Evolutionary conservation across 2,888 invertebrate species (phyloP).

Genomic region (Erebia aethiops): DNA sequence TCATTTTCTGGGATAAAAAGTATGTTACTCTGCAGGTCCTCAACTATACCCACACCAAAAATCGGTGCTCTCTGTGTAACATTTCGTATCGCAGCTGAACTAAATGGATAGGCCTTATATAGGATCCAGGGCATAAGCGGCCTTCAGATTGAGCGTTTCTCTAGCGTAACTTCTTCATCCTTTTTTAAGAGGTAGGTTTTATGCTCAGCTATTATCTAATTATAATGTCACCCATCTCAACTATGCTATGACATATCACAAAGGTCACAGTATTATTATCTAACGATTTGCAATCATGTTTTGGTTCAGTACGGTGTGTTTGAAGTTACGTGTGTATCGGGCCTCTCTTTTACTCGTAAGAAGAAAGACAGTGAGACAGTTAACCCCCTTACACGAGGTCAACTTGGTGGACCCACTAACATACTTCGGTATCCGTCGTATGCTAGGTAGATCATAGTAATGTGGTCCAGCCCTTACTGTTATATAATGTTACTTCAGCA

Average conservation of each 20-base stretch:
- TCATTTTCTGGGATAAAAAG: no score
- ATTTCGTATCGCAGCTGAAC: no score
- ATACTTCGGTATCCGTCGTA: slow-evolving; percentile 36
- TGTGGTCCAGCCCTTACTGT: slow-evolving; percentile 35
- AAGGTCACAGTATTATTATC: slow-evolving; percentile 74
- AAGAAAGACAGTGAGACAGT: slow-evolving; percentile 24
- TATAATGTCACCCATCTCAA: slow-evolving; percentile 26
- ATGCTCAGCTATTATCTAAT: slow-evolving; percentile 27
- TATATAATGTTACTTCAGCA: slow-evolving; percentile 28
- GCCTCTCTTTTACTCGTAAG: slow-evolving; percentile 35
- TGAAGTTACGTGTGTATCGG: slow-evolving; percentile 30
- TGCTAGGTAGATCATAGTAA: slow-evolving; percentile 4
- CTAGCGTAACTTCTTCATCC: no score
- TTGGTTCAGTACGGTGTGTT: slow-evolving; percentile 31
- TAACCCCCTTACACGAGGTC: slow-evolving; percentile 11
- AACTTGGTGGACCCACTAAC: slow-evolving; percentile 51
- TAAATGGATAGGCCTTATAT: no score
- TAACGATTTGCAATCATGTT: slow-evolving; percentile 57
- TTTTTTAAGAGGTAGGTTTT: neutral
- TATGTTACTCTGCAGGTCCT: no score
- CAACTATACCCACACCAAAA: no score
- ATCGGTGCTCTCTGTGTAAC: no score
- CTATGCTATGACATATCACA: slow-evolving; percentile 46
- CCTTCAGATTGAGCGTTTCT: no score
- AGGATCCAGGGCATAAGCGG: no score